Percentiles rank a stretch among this genome's conserved stretches.
Conservation (phyloP, 2,797 vertebrate species). For the Sylvia borin region DNA sequence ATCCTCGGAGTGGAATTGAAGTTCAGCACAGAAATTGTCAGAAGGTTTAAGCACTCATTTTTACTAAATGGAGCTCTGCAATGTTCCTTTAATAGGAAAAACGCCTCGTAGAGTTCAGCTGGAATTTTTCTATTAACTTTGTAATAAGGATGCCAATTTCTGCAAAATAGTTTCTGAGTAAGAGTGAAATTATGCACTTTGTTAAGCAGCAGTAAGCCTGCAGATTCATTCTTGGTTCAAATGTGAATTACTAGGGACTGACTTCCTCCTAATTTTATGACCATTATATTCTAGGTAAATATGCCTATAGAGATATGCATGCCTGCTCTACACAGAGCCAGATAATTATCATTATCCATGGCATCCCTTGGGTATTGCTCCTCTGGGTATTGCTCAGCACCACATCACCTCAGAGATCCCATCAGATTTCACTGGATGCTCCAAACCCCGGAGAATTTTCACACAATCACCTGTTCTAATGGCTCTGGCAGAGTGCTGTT, state of each 20-base stretch:
- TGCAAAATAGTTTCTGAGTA: constrained; percentile 24
- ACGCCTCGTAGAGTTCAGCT: constrained; percentile 46
- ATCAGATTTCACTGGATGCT: neutral
- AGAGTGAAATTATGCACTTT: constrained; percentile 44
- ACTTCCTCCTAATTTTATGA: neutral
- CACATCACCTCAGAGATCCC: neutral
- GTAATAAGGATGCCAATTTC: constrained; percentile 66
- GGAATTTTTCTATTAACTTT: constrained; percentile 70
- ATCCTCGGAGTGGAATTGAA: constrained; percentile 53
- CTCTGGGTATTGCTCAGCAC: neutral
- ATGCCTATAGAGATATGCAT: neutral
- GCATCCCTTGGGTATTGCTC: neutral
- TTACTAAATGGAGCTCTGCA: constrained; percentile 56
- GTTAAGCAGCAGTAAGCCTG: constrained; percentile 8
- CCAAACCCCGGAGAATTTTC: neutral
- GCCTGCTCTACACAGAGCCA: neutral
- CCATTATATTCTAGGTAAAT: neutral
- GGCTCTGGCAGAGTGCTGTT: neutral
- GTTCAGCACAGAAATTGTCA: constrained; percentile 55
- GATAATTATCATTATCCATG: neutral
- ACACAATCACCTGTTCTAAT: neutral
- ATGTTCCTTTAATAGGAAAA: constrained; percentile 55
- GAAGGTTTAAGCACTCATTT: constrained; percentile 54
- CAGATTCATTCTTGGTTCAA: neutral
- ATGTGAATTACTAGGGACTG: neutral